phyloP scores from a whole-genome alignment of 1,140 invertebrate species.

The Heterodera schachtii region DNA sequence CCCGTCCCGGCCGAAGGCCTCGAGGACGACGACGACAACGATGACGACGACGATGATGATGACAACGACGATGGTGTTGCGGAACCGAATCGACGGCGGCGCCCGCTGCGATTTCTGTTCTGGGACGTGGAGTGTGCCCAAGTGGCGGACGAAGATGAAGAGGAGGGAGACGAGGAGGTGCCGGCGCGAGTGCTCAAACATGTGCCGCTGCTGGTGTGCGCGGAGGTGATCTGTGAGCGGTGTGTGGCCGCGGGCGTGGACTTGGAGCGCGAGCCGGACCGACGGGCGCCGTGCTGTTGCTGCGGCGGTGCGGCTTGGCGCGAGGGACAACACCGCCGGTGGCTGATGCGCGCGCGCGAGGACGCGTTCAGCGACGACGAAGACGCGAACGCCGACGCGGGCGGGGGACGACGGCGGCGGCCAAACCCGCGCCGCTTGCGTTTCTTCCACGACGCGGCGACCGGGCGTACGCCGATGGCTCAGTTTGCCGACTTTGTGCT shows the following conservation, averaged over 20 bases:
- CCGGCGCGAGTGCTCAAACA: background rate
- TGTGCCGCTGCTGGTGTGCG: background rate
- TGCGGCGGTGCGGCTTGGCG: background rate
- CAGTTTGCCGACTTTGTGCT: background rate
- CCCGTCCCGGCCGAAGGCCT: no score
- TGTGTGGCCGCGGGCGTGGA: background rate
- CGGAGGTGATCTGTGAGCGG: background rate
- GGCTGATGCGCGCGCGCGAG: background rate
- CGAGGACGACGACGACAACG: background rate
- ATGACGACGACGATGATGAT: background rate
- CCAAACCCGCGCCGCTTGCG: background rate
- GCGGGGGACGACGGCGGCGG: no score
- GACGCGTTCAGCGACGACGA: background rate
- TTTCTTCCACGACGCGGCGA: background rate
- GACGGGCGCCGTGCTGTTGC: background rate
- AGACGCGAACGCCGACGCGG: background rate
- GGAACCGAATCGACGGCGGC: background rate
- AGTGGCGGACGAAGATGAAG: background rate
- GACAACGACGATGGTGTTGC: background rate
- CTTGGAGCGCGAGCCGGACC: background rate
- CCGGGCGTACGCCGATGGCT: background rate
- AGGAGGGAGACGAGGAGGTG: background rate
- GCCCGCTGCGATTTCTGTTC: background rate
- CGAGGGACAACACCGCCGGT: background rate
- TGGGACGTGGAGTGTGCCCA: background rate